Conservation (phyloP, 2,888 invertebrate genomes). For the Agrenia bidenticulata region DNA sequence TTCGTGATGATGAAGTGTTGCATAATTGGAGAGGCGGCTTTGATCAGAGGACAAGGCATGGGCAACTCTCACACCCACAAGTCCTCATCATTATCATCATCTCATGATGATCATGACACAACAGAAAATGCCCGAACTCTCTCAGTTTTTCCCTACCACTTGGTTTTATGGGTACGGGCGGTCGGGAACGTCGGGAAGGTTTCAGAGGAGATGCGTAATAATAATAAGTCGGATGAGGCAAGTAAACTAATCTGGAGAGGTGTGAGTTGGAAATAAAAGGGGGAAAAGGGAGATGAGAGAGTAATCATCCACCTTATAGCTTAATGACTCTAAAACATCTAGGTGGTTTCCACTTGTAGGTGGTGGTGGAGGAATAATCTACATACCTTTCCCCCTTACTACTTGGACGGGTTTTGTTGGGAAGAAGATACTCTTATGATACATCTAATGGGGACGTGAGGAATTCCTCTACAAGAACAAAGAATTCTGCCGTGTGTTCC, state of each 20-base stretch:
- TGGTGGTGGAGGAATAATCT: too few relatives aligned
- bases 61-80: conserved; percentile 16
- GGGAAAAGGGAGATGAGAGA: not conserved
- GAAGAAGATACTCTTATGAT: too few relatives aligned
- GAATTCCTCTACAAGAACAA: conserved; percentile 34
- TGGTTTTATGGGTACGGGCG: too few relatives aligned
- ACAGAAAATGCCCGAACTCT: conserved; percentile 1
- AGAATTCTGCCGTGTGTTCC: conserved; percentile 28
- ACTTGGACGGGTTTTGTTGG: conserved; percentile 1
- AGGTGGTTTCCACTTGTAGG: too few relatives aligned
- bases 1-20: conserved; percentile 22
- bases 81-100: conserved; percentile 1
- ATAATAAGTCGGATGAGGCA: conserved; percentile 6
- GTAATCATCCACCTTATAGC: conserved; percentile 14
- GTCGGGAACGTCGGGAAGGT: not conserved
- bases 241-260: conserved; percentile 1
- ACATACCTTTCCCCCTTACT: not conserved
- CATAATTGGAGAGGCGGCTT: conserved; percentile 25
- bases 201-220: not conserved
- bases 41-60: conserved; percentile 3
- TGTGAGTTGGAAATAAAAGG: not conserved
- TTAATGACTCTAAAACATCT: conserved; percentile 13
- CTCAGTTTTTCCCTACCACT: too few relatives aligned
- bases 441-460: conserved; percentile 17
- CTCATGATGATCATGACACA: not conserved